Conservation (phyloP, 2,888 invertebrate genomes). For the Lasius fuliginosus region DNA sequence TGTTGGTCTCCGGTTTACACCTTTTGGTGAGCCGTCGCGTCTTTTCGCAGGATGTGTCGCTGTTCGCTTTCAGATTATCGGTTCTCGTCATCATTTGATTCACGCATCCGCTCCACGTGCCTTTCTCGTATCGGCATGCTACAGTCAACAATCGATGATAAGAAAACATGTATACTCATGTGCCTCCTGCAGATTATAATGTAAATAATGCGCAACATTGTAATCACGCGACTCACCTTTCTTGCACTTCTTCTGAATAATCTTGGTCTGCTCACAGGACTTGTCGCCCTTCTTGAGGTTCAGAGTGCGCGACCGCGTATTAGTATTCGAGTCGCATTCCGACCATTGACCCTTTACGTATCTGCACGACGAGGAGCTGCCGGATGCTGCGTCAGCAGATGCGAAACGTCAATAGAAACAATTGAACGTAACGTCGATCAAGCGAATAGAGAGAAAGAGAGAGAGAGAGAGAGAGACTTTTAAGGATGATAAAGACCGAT, state of each 20-base stretch:
- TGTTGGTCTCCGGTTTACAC: conserved; percentile 89
- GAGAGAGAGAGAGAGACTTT: conserved; percentile 37
- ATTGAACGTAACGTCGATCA: conserved; percentile 69
- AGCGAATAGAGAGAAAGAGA: conserved; percentile 58
- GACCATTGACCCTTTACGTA: conserved; percentile 96
- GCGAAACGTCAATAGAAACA: conserved; percentile 75
- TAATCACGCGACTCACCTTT: conserved; percentile 89
- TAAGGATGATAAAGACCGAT: neutral
- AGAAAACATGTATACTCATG: neutral
- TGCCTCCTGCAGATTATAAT: neutral
- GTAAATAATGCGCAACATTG: neutral
- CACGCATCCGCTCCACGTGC: conserved; percentile 94
- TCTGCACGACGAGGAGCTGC: conserved; percentile 90
- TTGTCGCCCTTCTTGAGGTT: conserved; percentile 95
- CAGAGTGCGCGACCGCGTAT: conserved; percentile 93
- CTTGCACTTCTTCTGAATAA: conserved; percentile 96
- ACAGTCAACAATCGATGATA: conserved; percentile 60
- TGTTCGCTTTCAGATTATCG: conserved; percentile 93
- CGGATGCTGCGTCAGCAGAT: conserved; percentile 83
- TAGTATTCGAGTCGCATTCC: conserved; percentile 94
- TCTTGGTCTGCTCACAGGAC: conserved; percentile 94
- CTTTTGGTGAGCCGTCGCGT: conserved; percentile 94
- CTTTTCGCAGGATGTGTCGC: conserved; percentile 94
- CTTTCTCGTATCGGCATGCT: conserved; percentile 97
- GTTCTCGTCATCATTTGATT: conserved; percentile 94